phyloP scores from a whole-genome alignment of 2,797 vertebrate species.

The Periophthalmus magnuspinnatus region DNA sequence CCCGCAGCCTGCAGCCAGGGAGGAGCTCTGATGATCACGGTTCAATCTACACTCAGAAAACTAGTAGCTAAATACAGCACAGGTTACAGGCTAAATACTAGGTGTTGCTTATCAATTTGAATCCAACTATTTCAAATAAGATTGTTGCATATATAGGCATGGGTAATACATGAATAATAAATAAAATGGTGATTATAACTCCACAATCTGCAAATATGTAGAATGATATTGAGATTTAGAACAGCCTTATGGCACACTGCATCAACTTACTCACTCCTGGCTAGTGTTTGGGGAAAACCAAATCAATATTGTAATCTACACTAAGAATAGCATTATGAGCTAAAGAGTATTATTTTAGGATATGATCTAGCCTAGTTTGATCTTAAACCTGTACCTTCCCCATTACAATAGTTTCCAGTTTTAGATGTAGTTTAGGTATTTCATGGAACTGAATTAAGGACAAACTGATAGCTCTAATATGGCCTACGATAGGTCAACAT shows the following conservation, averaged over 20 bases:
- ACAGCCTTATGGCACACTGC: too few species aligned
- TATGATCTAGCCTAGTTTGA: neutral
- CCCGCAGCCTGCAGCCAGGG: slow-evolving; percentile 50
- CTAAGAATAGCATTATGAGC: neutral
- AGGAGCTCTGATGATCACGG: slow-evolving; percentile 37
- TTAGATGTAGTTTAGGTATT: neutral
- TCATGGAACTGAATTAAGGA: neutral
- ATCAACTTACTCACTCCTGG: too few species aligned
- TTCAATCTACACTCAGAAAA: slow-evolving; percentile 41
- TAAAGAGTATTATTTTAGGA: neutral
- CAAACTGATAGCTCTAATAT: neutral
- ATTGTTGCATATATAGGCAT: neutral
- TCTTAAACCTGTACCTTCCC: neutral
- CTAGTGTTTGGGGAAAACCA: neutral
- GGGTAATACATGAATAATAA: neutral
- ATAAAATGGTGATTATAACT: neutral
- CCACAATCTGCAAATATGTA: neutral
- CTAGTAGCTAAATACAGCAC: slow-evolving; percentile 16
- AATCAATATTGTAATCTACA: neutral
- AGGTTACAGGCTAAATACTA: neutral
- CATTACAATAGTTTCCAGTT: neutral
- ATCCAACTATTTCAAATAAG: neutral
- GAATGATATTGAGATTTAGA: neutral
- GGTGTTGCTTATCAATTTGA: neutral
- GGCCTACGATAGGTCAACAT: too few species aligned